Conservation (phyloP, 2,113 vertebrate genomes). For the Lasiurus cinereus region DNA sequence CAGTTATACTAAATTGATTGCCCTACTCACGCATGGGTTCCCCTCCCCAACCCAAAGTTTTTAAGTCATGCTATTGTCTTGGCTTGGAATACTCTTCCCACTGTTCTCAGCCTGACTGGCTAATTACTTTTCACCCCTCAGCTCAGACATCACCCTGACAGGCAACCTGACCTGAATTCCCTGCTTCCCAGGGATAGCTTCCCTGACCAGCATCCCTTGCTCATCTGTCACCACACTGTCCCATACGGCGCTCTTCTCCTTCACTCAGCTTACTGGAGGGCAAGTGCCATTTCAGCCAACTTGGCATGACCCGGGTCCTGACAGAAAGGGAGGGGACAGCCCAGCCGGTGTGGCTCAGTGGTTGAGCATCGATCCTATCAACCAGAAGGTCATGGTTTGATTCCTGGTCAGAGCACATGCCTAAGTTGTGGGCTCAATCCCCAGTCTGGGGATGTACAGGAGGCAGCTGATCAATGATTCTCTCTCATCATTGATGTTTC, state of each 20-base stretch:
- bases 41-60: neutral
- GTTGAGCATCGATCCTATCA: too few species aligned
- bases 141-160: neutral
- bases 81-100: constrained; percentile 35
- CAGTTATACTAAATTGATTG: constrained; percentile 31
- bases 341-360: too few species aligned
- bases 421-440: too few species aligned
- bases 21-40: neutral
- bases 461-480: too few species aligned
- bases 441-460: too few species aligned
- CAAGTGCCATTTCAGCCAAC: constrained; percentile 49
- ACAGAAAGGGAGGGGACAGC: neutral
- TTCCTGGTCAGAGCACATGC: too few species aligned
- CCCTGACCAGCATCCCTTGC: neutral
- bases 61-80: constrained; percentile 36
- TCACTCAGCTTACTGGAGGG: constrained; percentile 23
- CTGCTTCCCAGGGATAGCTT: constrained; percentile 15
- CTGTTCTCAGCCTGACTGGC: neutral
- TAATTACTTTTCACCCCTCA: constrained; percentile 53
- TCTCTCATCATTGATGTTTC: too few species aligned
- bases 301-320: constrained; percentile 8
- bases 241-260: constrained; percentile 40
- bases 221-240: neutral
- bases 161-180: constrained; percentile 36
- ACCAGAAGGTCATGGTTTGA: too few species aligned